Evolutionary conservation across 1,140 invertebrate species (phyloP).

Genomic region (Diploscapter pachys): DNA sequence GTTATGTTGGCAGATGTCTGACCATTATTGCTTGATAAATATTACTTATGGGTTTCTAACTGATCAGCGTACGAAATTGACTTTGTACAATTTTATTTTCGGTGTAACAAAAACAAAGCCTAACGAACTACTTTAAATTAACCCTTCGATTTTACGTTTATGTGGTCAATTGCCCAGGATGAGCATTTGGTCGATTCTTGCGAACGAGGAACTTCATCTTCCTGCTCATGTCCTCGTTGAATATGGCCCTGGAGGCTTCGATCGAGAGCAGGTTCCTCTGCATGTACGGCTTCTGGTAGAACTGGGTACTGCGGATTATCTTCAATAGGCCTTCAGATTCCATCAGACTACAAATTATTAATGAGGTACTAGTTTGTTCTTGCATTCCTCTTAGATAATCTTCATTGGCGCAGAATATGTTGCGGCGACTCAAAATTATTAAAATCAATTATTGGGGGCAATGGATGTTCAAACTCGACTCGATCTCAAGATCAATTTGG

Average conservation of each 20-base stretch:
- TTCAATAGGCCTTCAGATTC: conserved; percentile 80
- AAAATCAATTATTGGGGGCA: background rate
- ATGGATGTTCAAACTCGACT: too few relatives aligned
- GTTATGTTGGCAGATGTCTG: too few relatives aligned
- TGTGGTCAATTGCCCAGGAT: conserved; percentile 67
- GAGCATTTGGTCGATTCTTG: conserved; percentile 86
- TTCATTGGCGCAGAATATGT: background rate
- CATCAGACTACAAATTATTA: conserved; percentile 67
- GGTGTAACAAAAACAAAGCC: too few relatives aligned
- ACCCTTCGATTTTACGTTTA: conserved; percentile 1
- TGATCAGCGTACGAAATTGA: too few relatives aligned
- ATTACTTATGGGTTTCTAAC: too few relatives aligned
- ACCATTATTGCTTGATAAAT: too few relatives aligned
- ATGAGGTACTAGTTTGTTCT: background rate
- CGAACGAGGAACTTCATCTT: conserved; percentile 88
- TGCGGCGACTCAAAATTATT: background rate
- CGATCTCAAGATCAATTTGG: too few relatives aligned
- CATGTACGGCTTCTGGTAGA: conserved; percentile 86
- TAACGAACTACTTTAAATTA: too few relatives aligned
- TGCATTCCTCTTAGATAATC: too few relatives aligned
- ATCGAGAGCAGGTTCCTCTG: conserved; percentile 80
- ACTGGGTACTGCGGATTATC: conserved; percentile 76
- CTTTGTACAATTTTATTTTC: too few relatives aligned
- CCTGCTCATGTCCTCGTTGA: conserved; percentile 89
- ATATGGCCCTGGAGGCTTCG: conserved; percentile 86